Percentiles rank a stretch among this genome's conserved stretches.
These are phyloP conservation scores for Notodonta dromedarius DNA, from an alignment of 2,888 invertebrate species.

Conservation along the genomic window DNA sequence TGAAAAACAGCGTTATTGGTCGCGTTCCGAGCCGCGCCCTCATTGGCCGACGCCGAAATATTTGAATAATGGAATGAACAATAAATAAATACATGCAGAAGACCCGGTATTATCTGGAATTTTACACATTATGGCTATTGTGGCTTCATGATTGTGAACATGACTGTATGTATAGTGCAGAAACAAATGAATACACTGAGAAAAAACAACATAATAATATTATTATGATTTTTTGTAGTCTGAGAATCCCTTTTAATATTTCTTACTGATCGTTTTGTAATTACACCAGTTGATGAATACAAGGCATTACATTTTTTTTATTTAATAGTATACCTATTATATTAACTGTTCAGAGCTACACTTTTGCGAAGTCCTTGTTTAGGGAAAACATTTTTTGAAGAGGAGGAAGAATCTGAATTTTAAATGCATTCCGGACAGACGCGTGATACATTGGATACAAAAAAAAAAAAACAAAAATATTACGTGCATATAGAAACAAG, in stretches of 20 bases:
- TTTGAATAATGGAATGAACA: neutral
- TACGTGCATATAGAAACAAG: conserved; percentile 13
- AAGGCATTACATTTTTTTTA: no score
- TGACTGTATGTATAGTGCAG: no score
- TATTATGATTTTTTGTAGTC: no score
- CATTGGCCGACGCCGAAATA: conserved; percentile 30
- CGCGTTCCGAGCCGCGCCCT: conserved; percentile 15
- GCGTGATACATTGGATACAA: conserved; percentile 20
- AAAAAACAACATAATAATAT: no score
- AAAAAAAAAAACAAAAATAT: conserved; percentile 34
- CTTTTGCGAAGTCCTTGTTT: neutral
- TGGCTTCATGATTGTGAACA: no score
- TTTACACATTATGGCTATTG: no score
- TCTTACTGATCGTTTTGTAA: no score
- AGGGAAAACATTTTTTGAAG: neutral
- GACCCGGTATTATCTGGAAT: neutral
- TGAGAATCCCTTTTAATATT: no score
- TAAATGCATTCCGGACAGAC: conserved; percentile 34
- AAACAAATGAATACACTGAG: no score
- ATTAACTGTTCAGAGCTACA: no score
- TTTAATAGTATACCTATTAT: no score
- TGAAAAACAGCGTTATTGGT: neutral
- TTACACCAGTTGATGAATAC: no score
- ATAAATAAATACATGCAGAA: neutral
- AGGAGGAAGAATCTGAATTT: conserved; percentile 38